Percentiles rank a stretch among this genome's conserved stretches.
Evolutionary conservation across 2,797 vertebrate genomes (phyloP).

Genomic region (Taenioides sp.): DNA sequence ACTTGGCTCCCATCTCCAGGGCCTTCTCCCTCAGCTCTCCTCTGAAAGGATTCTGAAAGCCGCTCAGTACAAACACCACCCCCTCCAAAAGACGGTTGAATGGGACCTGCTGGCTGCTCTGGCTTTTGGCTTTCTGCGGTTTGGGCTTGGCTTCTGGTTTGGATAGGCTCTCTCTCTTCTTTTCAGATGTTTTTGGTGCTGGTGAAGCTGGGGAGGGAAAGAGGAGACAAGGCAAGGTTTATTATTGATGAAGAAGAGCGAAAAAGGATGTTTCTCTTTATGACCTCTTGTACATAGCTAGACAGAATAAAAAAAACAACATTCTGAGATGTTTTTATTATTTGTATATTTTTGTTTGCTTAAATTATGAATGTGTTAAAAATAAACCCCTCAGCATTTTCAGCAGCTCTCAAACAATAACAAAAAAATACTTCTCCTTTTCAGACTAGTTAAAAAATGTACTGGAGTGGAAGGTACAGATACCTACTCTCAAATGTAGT

Average conservation of each 20-base stretch:
- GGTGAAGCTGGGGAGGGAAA: conserved; percentile 44
- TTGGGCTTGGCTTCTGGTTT: conserved; percentile 55
- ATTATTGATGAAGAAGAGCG: background rate
- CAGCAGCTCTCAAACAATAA: no score
- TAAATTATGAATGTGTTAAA: no score
- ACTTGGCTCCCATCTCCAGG: conserved; percentile 87
- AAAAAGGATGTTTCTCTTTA: no score
- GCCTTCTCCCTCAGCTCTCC: conserved; percentile 89
- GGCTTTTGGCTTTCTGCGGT: conserved; percentile 44
- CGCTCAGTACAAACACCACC: conserved; percentile 89
- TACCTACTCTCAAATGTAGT: no score
- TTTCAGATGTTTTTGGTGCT: conserved; percentile 56
- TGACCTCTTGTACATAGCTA: no score
- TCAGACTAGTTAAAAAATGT: no score
- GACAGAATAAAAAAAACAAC: no score
- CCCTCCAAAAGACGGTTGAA: conserved; percentile 81
- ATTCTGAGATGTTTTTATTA: no score
- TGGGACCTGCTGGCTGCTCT: conserved; percentile 55
- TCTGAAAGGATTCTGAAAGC: conserved; percentile 91
- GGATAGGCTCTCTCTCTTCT: conserved; percentile 57
- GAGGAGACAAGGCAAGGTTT: background rate
- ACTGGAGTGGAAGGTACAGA: no score
- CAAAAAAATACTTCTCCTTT: no score
- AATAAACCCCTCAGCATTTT: no score
- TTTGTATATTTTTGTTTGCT: no score